Evolutionary conservation across 2,797 vertebrate species (phyloP), one percentile per base, ranked within the genome.

Genomic region (Pseudochirops cupreus): DNA sequence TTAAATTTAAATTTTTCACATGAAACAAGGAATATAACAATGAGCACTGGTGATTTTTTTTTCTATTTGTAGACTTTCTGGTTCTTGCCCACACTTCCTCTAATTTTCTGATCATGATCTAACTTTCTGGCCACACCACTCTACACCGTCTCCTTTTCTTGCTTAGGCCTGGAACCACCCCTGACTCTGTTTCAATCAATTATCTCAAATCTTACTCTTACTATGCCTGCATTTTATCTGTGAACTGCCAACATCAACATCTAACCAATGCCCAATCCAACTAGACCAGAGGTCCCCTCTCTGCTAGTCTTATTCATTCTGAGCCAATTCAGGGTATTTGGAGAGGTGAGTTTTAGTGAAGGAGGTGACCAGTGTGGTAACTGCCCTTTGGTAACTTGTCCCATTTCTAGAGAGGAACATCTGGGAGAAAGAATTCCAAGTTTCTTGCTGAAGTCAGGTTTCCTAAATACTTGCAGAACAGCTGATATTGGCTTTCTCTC

Each of bases 381-480:
- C 92, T 67, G 33, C 56, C 10, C 14, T 11, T 16, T 10, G 55
- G 50, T 87, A 33, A 5, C 52, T 92, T 50, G 29, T 92, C 95
- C 21, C 54, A 54, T 21, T 31, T 9, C 4, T 0, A 0, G 0
- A 4, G 0, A 12, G 82, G 53, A 56, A 59, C 91, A 91, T 90
- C 58, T 52, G 2, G 24, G 39, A 87, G 21, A 87, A 87, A 87
- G 7, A 87, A 87, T 26, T 53, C 31, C 91, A 91, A 31, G 54
- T n/a, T 96, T 24, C 29, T 4, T 31, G 11, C 16, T 6, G 13
- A 24, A 28, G 31, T 50, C 0, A 1, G 24, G 5, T n/a, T 28
- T 92, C 29, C 96, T 95, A 59, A 87, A 29, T 6, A 39, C n/a
- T 67, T 67, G n/a, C 6, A 74, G n/a, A 39, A 39, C 67, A 39